Base-by-base conservation (phyloP, 2,888 invertebrate species). In the Cryptus armator region DNA sequence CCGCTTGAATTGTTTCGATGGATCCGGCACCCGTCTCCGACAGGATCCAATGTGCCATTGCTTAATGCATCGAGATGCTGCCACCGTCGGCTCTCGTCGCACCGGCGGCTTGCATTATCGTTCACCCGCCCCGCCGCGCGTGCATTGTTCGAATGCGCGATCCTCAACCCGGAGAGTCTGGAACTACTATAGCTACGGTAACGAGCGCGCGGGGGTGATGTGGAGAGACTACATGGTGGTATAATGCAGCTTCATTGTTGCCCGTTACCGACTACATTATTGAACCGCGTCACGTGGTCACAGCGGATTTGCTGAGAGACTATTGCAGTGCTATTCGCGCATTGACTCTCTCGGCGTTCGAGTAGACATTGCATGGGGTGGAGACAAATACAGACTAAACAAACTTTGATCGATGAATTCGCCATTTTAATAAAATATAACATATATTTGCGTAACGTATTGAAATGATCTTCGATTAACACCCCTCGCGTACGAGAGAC, bases 191-290 rank as follows among this genome's bases (percentile, higher is more conserved):
- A 59, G 19, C 53, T 14, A 59, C 37, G 14, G 51, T 74, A 62
- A 46, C 62, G 56, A 59, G 44, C 19, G 9, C 43, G 44, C 19
- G 66, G 19, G 19, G 66, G 66, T 4, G 66, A 12, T n/a, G 29
- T 44, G 62, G 43, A 9, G 56, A 24, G 71, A 46, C 19, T 43
- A 56, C 56, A 14, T 10, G 12, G 59, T 74, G 72, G 24, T 79
- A 79, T 85, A 82, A 81, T 77, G 81, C 76, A 83, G 77, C 81
- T 79, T 79, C 86, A 86, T 85, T 85, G 86, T 86, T 81, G 79
- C 76, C 43, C 74, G 68, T 81, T 81, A 83, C 77, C 75, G 66
- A 80, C 48, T 70, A 64, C 71, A 85, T 83, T 86, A 86, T 85
- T 81, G 81, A 70, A 84, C 70, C 46, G 51, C 76, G 74, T 81